These are phyloP conservation scores for Lycocerus yunnanus DNA, from an alignment of 2,888 invertebrate species.

Conservation along the genomic window DNA sequence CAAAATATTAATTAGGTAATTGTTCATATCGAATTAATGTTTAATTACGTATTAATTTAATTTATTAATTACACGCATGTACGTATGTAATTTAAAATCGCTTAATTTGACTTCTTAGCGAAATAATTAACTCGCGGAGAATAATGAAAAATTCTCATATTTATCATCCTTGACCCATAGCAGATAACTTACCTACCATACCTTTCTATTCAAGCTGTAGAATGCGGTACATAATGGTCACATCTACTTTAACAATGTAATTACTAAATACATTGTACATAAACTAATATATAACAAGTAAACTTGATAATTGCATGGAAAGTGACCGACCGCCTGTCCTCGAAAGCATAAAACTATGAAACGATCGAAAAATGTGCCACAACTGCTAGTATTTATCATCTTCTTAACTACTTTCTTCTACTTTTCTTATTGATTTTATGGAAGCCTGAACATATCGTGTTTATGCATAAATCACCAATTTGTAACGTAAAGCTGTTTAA, in stretches of 20 bases:
- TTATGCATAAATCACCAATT: background rate
- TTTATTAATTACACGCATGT: background rate
- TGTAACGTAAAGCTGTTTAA: background rate
- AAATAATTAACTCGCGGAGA: background rate
- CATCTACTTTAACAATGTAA: slow-evolving; percentile 7
- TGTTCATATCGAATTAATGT: background rate
- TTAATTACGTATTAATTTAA: background rate
- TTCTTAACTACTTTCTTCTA: slow-evolving; percentile 27
- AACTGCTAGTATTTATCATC: slow-evolving; percentile 20
- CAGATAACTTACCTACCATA: background rate
- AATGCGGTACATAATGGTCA: background rate
- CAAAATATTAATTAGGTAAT: background rate
- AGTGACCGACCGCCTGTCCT: slow-evolving; percentile 29
- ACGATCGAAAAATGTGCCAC: slow-evolving; percentile 17
- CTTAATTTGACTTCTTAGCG: background rate
- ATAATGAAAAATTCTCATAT: background rate
- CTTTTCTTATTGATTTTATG: background rate
- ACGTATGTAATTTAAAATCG: background rate
- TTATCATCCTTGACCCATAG: slow-evolving; percentile 13
- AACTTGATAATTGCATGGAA: slow-evolving; percentile 28
- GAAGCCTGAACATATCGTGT: background rate
- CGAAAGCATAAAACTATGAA: slow-evolving; percentile 19
- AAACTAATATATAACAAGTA: slow-evolving; percentile 11
- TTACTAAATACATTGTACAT: background rate
- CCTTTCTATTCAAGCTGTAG: background rate